Percentiles rank a stretch among this genome's conserved stretches.
phyloP scores from a whole-genome alignment of 2,113 vertebrate genomes.

The Anarhynchus alexandrinus region DNA sequence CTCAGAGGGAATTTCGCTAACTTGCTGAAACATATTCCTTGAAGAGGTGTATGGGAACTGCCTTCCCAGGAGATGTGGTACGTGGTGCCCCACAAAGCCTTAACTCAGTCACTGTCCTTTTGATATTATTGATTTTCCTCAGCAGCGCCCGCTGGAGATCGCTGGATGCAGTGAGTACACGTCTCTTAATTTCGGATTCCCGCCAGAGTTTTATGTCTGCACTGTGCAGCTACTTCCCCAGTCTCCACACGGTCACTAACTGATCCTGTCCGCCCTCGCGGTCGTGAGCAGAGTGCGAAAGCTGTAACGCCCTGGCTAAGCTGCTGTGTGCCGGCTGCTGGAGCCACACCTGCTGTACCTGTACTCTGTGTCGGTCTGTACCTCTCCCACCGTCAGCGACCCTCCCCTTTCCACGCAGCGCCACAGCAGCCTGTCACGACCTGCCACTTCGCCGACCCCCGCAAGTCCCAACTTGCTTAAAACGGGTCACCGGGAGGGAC shows the following conservation, averaged over 20 bases:
- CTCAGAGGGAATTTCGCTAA: background rate
- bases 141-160: fast-evolving
- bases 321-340: background rate
- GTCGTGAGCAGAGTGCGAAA: too few species aligned
- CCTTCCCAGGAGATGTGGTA: background rate
- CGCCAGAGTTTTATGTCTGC: background rate
- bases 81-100: background rate
- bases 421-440: background rate
- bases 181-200: background rate
- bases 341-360: background rate
- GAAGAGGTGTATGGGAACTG: background rate
- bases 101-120: background rate
- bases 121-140: background rate
- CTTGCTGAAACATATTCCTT: background rate
- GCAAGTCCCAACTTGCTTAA: background rate
- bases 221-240: fast-evolving
- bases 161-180: fast-evolving
- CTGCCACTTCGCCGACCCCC: background rate
- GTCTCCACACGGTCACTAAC: fast-evolving
- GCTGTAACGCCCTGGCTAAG: background rate
- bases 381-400: background rate
- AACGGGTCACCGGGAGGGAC: background rate
- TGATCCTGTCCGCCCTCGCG: background rate
- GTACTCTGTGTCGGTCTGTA: fast-evolving
- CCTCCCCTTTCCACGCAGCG: background rate